Percentiles rank a stretch among this genome's conserved stretches.
phyloP scores from a whole-genome alignment of 2,797 vertebrate genomes.

The Schizopygopsis pylzovi region DNA sequence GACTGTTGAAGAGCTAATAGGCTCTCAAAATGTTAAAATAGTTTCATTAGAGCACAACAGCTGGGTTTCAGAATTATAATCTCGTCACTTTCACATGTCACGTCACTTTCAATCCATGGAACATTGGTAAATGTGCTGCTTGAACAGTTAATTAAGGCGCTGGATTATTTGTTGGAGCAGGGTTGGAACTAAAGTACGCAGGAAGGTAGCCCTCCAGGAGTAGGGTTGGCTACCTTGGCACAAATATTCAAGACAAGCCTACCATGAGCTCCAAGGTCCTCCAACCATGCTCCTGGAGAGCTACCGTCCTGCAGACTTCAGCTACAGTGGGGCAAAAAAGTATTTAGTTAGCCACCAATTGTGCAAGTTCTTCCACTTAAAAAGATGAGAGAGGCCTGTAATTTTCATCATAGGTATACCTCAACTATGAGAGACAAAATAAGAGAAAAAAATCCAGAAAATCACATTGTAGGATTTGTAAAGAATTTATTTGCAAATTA shows the following conservation, averaged over 20 bases:
- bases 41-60: neutral
- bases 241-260: neutral
- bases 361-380: no score
- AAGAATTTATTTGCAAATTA: no score
- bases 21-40: neutral
- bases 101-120: no score
- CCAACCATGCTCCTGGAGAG: neutral
- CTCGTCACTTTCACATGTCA: no score
- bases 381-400: no score
- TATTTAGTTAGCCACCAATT: no score
- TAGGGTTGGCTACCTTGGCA: neutral
- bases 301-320: neutral
- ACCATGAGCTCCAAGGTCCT: neutral
- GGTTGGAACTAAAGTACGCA: neutral
- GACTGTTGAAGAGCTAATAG: neutral
- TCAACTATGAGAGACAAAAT: no score
- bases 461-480: no score
- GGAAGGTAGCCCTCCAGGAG: neutral
- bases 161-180: neutral
- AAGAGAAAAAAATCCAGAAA: no score
- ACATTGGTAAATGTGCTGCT: no score
- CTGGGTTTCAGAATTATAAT: neutral
- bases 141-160: neutral
- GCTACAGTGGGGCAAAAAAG: no score
- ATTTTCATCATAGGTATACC: no score